Base-by-base conservation (phyloP, 2,113 vertebrate species). In the Cyprinodon tularosa region DNA sequence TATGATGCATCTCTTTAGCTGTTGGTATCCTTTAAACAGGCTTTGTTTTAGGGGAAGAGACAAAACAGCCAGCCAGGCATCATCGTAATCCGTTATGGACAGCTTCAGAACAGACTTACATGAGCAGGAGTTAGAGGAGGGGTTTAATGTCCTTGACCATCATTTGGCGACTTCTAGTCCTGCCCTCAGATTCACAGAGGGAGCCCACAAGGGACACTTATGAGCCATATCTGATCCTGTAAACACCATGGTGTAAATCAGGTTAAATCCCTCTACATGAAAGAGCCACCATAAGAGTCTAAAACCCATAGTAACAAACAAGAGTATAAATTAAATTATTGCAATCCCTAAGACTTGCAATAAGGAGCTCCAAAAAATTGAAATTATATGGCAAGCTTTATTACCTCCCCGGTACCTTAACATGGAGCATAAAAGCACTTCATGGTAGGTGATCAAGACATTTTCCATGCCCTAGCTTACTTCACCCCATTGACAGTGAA, bases 131-230 rank as follows among this genome's bases (percentile, higher is more conserved):
- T 72, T 74, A 83, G 81, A 80, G 87, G 90, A 84, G 87, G 81
- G 74, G 89, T 90, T 91, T 79, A 77, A 84, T 90, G 92, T 94
- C 93, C 93, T 94, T 94, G 90, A 93, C 92, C 93, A 93, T 95
- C 93, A 93, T 91, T 94, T 92, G 89, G 88, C 89, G 89, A 87
- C 91, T 89, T 92, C 85, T 86, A 86, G 88, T 90, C 84, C 89
- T 74, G 80, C 85, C 75, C 80, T 72, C 68, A 47, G 81, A 83
- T 81, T 86, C 86, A 80, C 69, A n/a, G 83, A 88, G 88, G 80
- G 79, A 86, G 81, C 66, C 79, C 84, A 77, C 80, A 82, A 76
- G 82, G 91, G 87, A 86, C 90, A 79, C 76, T 83, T 79, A 77
- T 79, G 82, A 90, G 90, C 81, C 84, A 84, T 72, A 82, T 78